phyloP scores from a whole-genome alignment of 1,140 invertebrate genomes.

The Diabrotica virgifera region DNA sequence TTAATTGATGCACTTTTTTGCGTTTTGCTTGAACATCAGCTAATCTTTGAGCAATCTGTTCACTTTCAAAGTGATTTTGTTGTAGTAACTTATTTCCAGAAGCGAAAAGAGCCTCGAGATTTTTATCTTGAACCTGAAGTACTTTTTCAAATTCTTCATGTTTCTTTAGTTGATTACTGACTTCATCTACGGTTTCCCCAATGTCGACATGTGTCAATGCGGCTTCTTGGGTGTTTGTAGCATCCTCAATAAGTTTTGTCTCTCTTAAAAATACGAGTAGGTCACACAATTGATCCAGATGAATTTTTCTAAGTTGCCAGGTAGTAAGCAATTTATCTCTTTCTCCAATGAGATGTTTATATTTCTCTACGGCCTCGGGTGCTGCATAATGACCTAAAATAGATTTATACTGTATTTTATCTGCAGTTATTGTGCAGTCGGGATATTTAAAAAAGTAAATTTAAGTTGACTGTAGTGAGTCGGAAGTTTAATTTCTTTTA shows the following conservation, averaged over 20 bases:
- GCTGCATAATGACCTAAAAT: constrained; percentile 69
- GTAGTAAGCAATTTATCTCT: constrained; percentile 74
- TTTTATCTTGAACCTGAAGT: constrained; percentile 81
- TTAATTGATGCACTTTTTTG: constrained; percentile 66
- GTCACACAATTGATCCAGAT: constrained; percentile 92
- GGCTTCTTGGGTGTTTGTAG: constrained; percentile 85
- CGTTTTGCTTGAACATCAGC: constrained; percentile 69
- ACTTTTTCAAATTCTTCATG: constrained; percentile 89
- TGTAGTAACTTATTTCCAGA: constrained; percentile 88
- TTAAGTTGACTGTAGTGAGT: too few relatives aligned
- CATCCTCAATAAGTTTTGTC: constrained; percentile 88
- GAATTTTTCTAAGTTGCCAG: constrained; percentile 87
- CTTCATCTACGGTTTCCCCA: constrained; percentile 76
- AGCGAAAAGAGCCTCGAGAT: constrained; percentile 71
- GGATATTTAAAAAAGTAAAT: too few relatives aligned
- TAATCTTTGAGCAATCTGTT: constrained; percentile 73
- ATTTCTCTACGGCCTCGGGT: constrained; percentile 75
- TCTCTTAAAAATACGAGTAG: constrained; percentile 93
- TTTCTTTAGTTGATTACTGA: constrained; percentile 81
- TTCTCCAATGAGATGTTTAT: constrained; percentile 71
- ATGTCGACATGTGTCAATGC: constrained; percentile 53
- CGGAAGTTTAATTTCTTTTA: too few relatives aligned
- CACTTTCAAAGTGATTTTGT: constrained; percentile 92
- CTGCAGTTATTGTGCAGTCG: too few relatives aligned
- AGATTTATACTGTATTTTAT: background rate